phyloP scores from a whole-genome alignment of 2,888 invertebrate species.

The Onchidella celtica region DNA sequence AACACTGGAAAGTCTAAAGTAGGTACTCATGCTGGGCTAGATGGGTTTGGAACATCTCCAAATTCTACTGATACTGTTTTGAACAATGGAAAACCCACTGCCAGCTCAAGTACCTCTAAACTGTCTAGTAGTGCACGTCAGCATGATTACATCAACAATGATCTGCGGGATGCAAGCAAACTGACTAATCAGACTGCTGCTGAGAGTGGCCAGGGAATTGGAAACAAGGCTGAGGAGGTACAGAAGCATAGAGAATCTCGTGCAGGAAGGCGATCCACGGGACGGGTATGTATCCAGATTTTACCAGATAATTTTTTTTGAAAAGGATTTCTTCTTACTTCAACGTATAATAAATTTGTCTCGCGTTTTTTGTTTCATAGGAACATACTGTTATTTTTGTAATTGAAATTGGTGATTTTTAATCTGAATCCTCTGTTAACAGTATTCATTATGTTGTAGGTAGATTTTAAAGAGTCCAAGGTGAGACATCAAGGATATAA shows the following conservation, averaged over 20 bases:
- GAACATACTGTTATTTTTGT: no score
- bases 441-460: no score
- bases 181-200: slow-evolving; percentile 52
- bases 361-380: no score
- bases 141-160: slow-evolving; percentile 77
- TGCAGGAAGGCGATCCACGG: slow-evolving; percentile 1
- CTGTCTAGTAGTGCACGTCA: slow-evolving; percentile 60
- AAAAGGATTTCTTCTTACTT: no score
- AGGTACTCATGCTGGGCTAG: background rate
- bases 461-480: no score
- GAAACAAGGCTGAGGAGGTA: slow-evolving; percentile 1
- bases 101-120: slow-evolving; percentile 56
- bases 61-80: slow-evolving; percentile 56
- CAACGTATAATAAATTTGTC: no score
- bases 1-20: background rate
- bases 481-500: no score
- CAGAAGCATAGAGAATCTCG: slow-evolving; percentile 37
- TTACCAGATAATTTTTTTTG: no score
- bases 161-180: slow-evolving; percentile 64
- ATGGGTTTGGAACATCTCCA: slow-evolving; percentile 41
- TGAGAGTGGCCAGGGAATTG: slow-evolving; percentile 1
- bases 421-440: no score
- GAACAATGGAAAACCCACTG: slow-evolving; percentile 74
- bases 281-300: slow-evolving; percentile 27
- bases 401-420: no score